Evolutionary conservation across 2,113 vertebrate species (phyloP), one percentile per base, ranked within the genome.

Genomic region (Leptobrachium leishanense): DNA sequence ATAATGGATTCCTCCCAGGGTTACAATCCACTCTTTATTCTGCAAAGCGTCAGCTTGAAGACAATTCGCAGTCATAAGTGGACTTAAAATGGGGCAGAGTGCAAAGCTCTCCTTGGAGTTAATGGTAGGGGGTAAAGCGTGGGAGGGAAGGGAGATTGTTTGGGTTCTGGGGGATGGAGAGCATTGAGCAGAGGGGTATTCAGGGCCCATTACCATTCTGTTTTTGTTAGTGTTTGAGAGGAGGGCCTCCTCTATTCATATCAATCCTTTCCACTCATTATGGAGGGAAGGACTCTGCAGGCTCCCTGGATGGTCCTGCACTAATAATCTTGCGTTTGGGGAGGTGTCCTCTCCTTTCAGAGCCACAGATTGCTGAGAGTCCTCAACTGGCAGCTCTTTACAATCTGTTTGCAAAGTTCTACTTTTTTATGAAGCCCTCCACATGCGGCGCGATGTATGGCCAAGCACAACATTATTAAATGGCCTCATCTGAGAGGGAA

Each of bases 401-500:
- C 91, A 92, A 92, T 94, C 87, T 94, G 94, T 95, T 96, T 95
- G 93, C 93, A 94, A 95, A 96, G 94, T 95, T 93, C 93, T 89
- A 94, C 93, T 92, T 94, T 90, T 92, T 31, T 90, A 83, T 91
- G 84, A 71, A 81, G 85, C 88, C 87, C 92, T 93, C 91, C 88
- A 89, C 90, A 90, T 88, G 92, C 90, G 86, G 90, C 75, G 0
- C 66, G 81, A 82, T 85, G 71, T 83, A 81, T 83, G 46, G 82
- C 83, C 84, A 89, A 88, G 82, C 76, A 85, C 87, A 89, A 90
- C 83, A 85, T 86, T 85, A 82, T 86, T 85, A 86, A 85, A 83
- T 73, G 78, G 85, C 46, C 79, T 88, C 89, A 90, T 87, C 6
- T 39, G 5, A 20, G 2, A 2, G 4, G 12, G 20, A 6, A 10